Percentiles rank a stretch among this genome's conserved stretches.
phyloP scores from a whole-genome alignment of 2,113 vertebrate genomes.

The Dromaius novaehollandiae region DNA sequence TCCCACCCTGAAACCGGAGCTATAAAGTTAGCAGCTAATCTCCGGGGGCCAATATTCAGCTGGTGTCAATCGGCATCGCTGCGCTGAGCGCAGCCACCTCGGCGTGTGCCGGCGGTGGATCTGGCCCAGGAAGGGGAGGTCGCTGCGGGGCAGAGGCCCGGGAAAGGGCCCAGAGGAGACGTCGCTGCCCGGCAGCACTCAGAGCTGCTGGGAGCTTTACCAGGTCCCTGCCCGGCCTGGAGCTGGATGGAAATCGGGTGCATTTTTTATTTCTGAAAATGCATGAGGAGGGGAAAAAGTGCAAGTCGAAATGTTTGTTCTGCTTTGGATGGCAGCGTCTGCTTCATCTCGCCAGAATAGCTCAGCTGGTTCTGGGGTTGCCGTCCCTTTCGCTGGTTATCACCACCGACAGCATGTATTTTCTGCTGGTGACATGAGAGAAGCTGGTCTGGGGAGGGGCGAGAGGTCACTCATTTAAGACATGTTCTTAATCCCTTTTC shows the following conservation, averaged over 20 bases:
- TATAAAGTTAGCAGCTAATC: neutral
- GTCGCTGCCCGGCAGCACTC: accelerated
- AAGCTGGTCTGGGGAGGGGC: neutral
- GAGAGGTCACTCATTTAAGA: slow-evolving; percentile 13
- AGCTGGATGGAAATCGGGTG: neutral
- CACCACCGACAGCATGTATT: accelerated
- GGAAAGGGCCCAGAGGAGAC: neutral
- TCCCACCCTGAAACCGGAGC: neutral
- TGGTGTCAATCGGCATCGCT: neutral
- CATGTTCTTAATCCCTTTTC: slow-evolving; percentile 25
- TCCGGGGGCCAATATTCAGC: neutral
- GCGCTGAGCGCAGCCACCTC: neutral
- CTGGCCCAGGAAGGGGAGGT: neutral
- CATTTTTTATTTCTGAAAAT: neutral
- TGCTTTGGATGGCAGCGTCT: neutral
- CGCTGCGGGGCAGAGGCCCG: neutral
- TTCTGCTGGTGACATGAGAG: neutral
- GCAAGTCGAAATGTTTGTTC: neutral
- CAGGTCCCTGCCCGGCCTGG: neutral
- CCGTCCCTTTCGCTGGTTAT: neutral
- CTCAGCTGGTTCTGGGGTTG: neutral
- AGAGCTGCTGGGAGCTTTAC: neutral
- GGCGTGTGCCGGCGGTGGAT: neutral
- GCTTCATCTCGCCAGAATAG: neutral
- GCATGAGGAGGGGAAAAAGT: neutral